phyloP scores from a whole-genome alignment of 2,113 vertebrate genomes.

The Cettia cetti region DNA sequence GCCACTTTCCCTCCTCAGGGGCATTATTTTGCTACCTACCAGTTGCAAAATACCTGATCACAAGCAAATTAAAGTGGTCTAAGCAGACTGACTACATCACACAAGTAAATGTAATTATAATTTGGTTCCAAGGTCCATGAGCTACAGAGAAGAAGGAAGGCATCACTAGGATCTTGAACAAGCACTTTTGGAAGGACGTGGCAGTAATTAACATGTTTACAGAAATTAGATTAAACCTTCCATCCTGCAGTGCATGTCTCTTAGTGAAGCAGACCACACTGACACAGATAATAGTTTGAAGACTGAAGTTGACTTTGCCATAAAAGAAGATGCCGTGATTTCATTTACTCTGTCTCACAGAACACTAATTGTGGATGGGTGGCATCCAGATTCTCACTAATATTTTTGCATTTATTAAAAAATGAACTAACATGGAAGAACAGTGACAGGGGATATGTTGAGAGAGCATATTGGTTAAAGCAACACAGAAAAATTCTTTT shows the following conservation, averaged over 20 bases:
- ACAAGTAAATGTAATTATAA: background rate
- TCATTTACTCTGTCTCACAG: background rate
- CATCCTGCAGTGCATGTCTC: background rate
- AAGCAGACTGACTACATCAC: background rate
- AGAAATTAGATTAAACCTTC: background rate
- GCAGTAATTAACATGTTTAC: background rate
- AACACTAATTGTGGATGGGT: background rate
- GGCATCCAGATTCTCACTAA: background rate
- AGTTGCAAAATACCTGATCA: background rate
- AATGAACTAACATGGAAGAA: background rate
- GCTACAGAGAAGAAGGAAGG: background rate
- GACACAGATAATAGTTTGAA: background rate
- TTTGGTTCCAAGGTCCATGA: background rate
- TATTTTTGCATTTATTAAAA: background rate
- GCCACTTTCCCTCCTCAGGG: background rate
- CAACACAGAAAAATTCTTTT: background rate
- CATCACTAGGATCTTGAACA: background rate
- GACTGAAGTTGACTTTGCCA: background rate
- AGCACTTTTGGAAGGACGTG: background rate
- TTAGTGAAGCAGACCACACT: background rate
- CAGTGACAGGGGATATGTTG: fast-evolving
- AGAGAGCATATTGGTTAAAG: background rate
- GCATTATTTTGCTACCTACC: background rate
- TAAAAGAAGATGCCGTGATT: background rate
- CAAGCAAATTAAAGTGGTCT: background rate